Percentiles rank a stretch among this genome's conserved stretches.
Conservation (phyloP, 2,113 vertebrate species). For the Isichthys henryi region DNA sequence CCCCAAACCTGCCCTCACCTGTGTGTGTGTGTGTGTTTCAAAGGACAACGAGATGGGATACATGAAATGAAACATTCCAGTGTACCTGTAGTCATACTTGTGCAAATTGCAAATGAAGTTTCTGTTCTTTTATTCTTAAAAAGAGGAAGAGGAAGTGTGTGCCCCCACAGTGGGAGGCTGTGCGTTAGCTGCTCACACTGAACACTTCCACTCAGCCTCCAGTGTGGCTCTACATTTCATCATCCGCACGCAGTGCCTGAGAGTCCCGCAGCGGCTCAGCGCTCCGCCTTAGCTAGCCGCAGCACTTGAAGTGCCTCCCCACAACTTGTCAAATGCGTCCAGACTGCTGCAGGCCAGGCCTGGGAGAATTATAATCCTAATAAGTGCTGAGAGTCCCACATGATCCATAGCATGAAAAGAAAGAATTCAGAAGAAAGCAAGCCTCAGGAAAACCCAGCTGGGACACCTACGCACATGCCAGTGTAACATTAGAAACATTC, state of each 20-base stretch:
- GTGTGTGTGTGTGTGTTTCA: background rate
- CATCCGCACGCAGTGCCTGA: background rate
- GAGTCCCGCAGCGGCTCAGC: background rate
- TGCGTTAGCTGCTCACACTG: background rate
- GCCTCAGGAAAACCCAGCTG: background rate
- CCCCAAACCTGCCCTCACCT: background rate
- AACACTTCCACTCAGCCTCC: background rate
- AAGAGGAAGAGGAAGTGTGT: background rate
- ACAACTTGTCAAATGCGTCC: background rate
- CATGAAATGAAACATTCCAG: background rate
- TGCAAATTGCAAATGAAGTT: background rate
- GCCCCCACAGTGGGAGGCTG: background rate
- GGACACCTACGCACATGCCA: background rate
- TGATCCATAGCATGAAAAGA: background rate
- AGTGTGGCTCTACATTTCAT: background rate
- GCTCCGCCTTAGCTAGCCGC: background rate
- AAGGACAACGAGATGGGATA: background rate
- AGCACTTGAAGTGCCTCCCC: background rate
- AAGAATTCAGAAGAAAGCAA: background rate
- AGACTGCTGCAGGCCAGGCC: background rate
- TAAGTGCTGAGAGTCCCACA: background rate
- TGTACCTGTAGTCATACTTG: background rate
- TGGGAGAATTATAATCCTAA: background rate
- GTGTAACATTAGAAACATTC: background rate
- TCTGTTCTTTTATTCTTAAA: background rate